These are phyloP conservation scores for Venustaconcha ellipsiformis DNA, from an alignment of 1,140 invertebrate species.

Conservation along the genomic window DNA sequence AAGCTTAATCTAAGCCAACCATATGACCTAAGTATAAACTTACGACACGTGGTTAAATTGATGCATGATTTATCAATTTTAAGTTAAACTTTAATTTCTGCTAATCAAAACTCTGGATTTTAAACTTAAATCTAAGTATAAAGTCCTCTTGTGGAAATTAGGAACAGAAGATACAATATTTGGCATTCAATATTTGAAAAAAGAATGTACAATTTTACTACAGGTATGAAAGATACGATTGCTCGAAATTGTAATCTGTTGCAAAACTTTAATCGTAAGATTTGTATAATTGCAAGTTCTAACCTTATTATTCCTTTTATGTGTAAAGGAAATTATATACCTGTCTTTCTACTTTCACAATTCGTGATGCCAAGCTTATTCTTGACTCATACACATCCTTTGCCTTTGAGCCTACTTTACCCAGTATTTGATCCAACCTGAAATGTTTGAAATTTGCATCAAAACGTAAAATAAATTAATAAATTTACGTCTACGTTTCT, in stretches of 20 bases:
- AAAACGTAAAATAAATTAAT: not conserved
- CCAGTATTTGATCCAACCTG: conserved; percentile 94
- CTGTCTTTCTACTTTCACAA: conserved; percentile 96
- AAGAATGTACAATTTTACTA: not conserved
- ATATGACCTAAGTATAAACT: too few relatives aligned
- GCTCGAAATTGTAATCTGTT: not conserved
- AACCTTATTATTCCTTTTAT: not conserved
- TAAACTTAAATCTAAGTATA: too few relatives aligned
- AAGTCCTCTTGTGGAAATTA: not conserved
- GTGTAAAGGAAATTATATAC: conserved; percentile 70
- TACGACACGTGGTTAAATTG: too few relatives aligned
- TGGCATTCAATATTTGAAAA: not conserved
- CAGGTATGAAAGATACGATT: not conserved
- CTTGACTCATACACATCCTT: conserved; percentile 96
- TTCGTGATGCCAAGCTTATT: conserved; percentile 89
- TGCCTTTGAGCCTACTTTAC: conserved; percentile 91
- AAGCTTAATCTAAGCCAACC: too few relatives aligned
- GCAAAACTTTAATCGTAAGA: not conserved
- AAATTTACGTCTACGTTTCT: not conserved
- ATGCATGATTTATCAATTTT: too few relatives aligned
- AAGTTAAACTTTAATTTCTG: too few relatives aligned
- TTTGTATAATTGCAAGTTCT: not conserved
- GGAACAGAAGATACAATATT: not conserved
- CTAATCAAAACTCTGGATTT: too few relatives aligned
- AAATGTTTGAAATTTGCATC: conserved; percentile 31